Conservation (phyloP, 2,113 vertebrate species). For the Harpagus bidentatus region DNA sequence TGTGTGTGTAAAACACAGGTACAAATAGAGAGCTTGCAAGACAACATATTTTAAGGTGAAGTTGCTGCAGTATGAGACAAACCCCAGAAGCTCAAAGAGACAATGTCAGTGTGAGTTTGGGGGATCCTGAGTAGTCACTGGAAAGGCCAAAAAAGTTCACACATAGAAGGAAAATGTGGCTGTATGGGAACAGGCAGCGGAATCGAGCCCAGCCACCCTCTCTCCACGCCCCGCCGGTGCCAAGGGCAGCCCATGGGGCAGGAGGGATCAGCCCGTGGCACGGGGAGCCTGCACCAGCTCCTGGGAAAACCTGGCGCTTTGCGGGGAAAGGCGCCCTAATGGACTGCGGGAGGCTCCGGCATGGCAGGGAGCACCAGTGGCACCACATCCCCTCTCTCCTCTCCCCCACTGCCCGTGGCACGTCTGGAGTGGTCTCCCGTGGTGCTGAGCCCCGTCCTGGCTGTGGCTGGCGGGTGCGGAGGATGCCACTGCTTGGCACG, state of each 20-base stretch:
- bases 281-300: not conserved
- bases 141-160: not conserved
- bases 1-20: not conserved
- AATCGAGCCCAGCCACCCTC: accelerated
- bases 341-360: not conserved
- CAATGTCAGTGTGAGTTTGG: not conserved
- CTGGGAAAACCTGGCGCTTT: not conserved
- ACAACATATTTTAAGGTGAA: not conserved
- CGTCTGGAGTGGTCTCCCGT: not conserved
- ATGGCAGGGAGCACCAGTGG: not conserved
- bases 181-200: not conserved
- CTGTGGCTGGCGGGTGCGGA: not conserved
- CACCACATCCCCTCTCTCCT: not conserved
- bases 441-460: not conserved
- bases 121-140: not conserved
- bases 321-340: accelerated
- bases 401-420: not conserved
- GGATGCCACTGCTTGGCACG: accelerated
- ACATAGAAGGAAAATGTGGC: not conserved
- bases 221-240: not conserved
- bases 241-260: not conserved
- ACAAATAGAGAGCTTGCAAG: not conserved
- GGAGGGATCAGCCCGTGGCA: not conserved
- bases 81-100: not conserved
- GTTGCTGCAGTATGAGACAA: not conserved